Base-by-base conservation (phyloP, 2,888 invertebrate species). In the Drosophila dives region DNA sequence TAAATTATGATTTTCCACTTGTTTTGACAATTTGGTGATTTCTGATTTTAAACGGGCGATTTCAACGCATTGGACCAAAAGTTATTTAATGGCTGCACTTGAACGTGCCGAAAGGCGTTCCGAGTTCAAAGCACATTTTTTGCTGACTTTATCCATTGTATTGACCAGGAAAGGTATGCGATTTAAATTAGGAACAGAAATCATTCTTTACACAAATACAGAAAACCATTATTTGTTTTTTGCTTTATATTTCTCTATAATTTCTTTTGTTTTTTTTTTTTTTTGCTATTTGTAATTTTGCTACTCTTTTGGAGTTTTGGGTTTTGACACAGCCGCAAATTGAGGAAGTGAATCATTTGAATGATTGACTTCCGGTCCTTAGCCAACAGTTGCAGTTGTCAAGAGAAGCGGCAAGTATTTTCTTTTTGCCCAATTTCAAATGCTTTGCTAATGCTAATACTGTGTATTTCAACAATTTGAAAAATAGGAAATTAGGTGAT, bases 1-100 rank as follows among this genome's bases (percentile, higher is more conserved):
- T 73, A 77, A 86, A 81, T 83, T 79, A 75, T 84, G 87, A 89
- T 86, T 86, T 89, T 77, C 78, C 83, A 86, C 88, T 89, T 89
- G 80, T 82, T 80, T 85, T 83, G 78, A 80, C 86, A 90, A 90
- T 90, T 86, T 88, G 73, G 67, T 60, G 86, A 85, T 78, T 90
- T 78, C 34, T 58, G 60, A 77, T 75, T 75, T 67, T 67, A 69
- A 72, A 74, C 66, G 77, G 69, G 76, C 77, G 15, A 87, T 75
- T 76, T 63, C 54, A 70, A 63, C 64, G 78, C 84, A 86, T 56
- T 81, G 68, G 72, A 87, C 76, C 80, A 81, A 81, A 79, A 84
- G 73, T 79, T 84, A 77, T 89, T 87, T 87, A 87, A 85, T 86
- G 85, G 75, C 63, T 73, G 87, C 89, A 87, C 89, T 89, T 87